Percentiles rank a stretch among this genome's conserved stretches.
These are phyloP conservation scores for Bungarus multicinctus DNA, from an alignment of 2,113 vertebrate genomes.

Conservation along the genomic window DNA sequence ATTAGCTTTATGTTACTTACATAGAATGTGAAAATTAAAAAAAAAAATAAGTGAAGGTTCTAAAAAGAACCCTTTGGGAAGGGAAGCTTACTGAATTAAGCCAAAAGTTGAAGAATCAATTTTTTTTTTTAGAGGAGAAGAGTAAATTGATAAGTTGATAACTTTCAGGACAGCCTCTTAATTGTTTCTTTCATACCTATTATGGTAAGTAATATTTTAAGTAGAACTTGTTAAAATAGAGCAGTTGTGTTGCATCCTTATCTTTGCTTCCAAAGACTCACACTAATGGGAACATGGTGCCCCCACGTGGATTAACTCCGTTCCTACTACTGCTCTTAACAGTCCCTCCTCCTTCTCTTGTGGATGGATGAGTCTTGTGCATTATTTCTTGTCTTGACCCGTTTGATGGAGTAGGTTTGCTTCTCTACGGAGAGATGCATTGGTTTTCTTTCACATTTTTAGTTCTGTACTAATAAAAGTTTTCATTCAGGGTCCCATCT, in stretches of 20 bases:
- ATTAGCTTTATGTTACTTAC: neutral
- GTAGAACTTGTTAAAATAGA: neutral
- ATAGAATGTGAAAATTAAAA: neutral
- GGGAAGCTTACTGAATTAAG: neutral
- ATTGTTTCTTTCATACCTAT: neutral
- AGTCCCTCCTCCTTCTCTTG: neutral
- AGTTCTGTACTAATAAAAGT: neutral
- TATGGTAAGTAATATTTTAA: neutral
- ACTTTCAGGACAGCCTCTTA: neutral
- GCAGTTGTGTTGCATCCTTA: neutral
- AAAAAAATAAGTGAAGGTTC: neutral
- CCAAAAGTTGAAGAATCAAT: neutral
- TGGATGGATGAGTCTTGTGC: neutral
- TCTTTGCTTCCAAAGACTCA: neutral
- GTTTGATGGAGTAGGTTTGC: neutral
- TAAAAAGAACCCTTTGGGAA: neutral
- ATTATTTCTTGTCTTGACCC: neutral
- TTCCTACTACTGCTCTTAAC: neutral
- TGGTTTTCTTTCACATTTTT: neutral
- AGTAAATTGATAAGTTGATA: neutral
- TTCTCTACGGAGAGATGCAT: neutral
- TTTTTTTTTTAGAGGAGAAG: neutral
- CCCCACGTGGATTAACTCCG: neutral
- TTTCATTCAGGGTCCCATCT: neutral
- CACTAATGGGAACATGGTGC: neutral